These are phyloP conservation scores for Amphiprion clarkii DNA, from an alignment of 2,797 vertebrate genomes.

Conservation along the genomic window DNA sequence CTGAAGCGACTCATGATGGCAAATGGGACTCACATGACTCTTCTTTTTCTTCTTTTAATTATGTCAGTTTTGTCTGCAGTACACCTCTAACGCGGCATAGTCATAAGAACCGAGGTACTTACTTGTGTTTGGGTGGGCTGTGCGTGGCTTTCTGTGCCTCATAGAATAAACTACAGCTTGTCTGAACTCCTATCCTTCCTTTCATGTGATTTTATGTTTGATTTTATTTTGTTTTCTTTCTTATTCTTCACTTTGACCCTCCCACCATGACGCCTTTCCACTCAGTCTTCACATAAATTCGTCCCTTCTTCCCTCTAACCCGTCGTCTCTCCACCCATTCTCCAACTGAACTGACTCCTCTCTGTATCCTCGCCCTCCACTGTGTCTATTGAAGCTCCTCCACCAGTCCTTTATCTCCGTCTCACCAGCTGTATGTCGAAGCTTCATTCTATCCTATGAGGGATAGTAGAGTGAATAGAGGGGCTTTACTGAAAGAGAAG, in stretches of 20 bases:
- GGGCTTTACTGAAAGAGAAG: conserved; percentile 45
- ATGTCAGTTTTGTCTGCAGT: not conserved
- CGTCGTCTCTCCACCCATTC: not conserved
- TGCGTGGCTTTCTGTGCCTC: not conserved
- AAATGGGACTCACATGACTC: not conserved
- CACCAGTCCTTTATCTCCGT: conserved; percentile 64
- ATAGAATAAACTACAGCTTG: conserved; percentile 12
- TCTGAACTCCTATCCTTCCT: not conserved
- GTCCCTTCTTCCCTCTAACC: not conserved
- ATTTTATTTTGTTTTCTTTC: conserved; percentile 12
- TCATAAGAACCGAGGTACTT: conserved; percentile 3
- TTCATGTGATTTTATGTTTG: conserved; percentile 25
- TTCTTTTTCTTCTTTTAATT: not conserved
- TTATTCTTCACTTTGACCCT: conserved; percentile 17
- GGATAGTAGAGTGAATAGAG: conserved; percentile 55
- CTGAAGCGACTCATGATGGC: not conserved
- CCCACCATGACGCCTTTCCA: conserved; percentile 14
- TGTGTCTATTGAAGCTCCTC: conserved; percentile 45
- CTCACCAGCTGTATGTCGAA: conserved; percentile 55
- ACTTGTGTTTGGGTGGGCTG: not conserved
- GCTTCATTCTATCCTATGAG: conserved; percentile 52
- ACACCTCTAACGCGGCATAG: not conserved
- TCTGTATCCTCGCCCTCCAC: conserved; percentile 28
- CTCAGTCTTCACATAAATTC: conserved; percentile 15
- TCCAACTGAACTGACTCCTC: conserved; percentile 15